Base-by-base conservation (phyloP, 1,140 invertebrate genomes). In the Habropoda laboriosa region DNA sequence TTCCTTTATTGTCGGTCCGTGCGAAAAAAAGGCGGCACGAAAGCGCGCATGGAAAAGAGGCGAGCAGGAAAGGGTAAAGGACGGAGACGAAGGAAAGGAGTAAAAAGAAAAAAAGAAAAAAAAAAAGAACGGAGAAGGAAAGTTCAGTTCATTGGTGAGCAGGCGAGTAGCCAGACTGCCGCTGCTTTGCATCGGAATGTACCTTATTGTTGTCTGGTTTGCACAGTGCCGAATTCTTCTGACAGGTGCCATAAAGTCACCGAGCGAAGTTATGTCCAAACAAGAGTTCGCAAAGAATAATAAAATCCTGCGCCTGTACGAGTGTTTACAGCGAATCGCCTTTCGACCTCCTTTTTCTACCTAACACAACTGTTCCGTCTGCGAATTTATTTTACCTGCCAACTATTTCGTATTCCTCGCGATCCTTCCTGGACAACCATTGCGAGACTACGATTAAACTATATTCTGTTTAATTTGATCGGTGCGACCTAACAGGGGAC, bases 121-220 rank as follows among this genome's bases (percentile, higher is more conserved):
- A n/a, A n/a, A n/a, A n/a, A n/a, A n/a, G n/a, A n/a, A n/a, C n/a
- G 64, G 68, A 63, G 68, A 82, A 71, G 67, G 67, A 45, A 79
- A 79, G 63, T 82, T 81, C 53, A 53, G 55, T 72, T 83, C 61
- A 83, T 81, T 61, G 67, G 67, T 32, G 60, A 79, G 55, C 68
- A 51, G 63, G 24, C 64, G 72, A 57, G 73, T 76, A 63, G 55
- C 55, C 83, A 76, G 63, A 75, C 68, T 66, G 47, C 67, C 60
- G 75, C 85, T 87, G 72, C 73, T 90, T 90, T 88, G 86, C 89
- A 90, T 90, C 82, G 86, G 81, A 90, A 91, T 89, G 83, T 86
- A 83, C 80, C 86, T 91, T 89, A 90, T 90, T 90, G 89, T 91
- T 90, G 81, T 79, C 83, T 82, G 83, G 79, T 87, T 89, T 86